These are phyloP conservation scores for Mythimna impura DNA, from an alignment of 2,888 invertebrate genomes.

Conservation along the genomic window DNA sequence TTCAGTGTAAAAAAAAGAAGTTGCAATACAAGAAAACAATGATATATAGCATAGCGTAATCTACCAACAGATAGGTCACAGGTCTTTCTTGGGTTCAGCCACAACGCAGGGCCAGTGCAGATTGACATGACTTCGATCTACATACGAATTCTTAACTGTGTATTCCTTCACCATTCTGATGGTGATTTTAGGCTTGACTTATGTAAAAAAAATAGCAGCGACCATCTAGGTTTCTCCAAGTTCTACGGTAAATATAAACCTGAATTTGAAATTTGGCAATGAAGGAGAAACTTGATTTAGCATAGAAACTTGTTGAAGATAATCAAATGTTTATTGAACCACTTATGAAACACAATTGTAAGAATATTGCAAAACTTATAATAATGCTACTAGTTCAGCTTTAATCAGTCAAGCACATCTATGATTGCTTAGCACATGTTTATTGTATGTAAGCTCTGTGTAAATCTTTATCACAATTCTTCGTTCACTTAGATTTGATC, in stretches of 20 bases:
- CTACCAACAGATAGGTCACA: too few relatives aligned
- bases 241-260: conserved; percentile 10
- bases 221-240: background rate
- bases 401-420: conserved; percentile 35
- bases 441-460: conserved; percentile 21
- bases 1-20: background rate
- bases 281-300: conserved; percentile 34
- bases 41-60: background rate
- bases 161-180: too few relatives aligned
- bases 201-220: background rate
- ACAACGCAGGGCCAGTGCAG: too few relatives aligned
- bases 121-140: too few relatives aligned
- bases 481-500: conserved; percentile 3
- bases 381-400: conserved; percentile 6
- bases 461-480: conserved; percentile 7
- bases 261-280: conserved; percentile 42
- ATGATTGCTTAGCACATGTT: conserved; percentile 34
- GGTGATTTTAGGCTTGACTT: too few relatives aligned
- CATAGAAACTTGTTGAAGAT: conserved; percentile 32
- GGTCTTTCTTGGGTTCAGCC: too few relatives aligned
- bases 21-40: background rate
- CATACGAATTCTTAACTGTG: too few relatives aligned
- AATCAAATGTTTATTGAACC: conserved; percentile 34
- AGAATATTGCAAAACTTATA: conserved; percentile 14
- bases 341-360: conserved; percentile 26